phyloP scores from a whole-genome alignment of 2,888 invertebrate genomes.

The Eupeodes luniger region DNA sequence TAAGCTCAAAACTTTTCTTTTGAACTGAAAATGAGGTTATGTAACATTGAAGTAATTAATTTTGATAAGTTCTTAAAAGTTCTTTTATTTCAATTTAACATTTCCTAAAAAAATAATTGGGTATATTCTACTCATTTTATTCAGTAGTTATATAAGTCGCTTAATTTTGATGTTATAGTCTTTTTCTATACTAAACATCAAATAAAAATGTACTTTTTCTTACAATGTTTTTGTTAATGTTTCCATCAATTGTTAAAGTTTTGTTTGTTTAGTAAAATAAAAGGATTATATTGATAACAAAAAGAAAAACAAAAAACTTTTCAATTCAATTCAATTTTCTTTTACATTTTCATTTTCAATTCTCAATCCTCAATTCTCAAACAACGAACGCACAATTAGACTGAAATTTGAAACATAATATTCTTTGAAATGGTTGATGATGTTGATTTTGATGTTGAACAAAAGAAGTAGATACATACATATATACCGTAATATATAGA shows the following conservation, averaged over 20 bases:
- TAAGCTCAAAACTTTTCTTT: no score
- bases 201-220: not conserved
- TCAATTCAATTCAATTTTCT: not conserved
- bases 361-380: not conserved
- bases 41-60: no score
- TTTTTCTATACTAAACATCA: not conserved
- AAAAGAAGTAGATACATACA: not conserved
- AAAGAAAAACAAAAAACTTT: not conserved
- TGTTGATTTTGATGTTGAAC: not conserved
- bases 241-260: not conserved
- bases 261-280: not conserved
- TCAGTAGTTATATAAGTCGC: no score
- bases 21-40: no score
- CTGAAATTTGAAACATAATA: not conserved
- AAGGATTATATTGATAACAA: conserved; percentile 5
- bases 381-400: conserved; percentile 1
- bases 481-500: not conserved
- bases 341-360: not conserved
- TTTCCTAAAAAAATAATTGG: no score
- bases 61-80: no score
- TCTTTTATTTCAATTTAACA: no score
- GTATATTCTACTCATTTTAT: no score
- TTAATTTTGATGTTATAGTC: no score
- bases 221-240: not conserved
- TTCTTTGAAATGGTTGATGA: not conserved